A percentile compares a stretch with the other conserved stretches of the same genome.
phyloP scores from a whole-genome alignment of 2,113 vertebrate genomes.

The Electrona antarctica region DNA sequence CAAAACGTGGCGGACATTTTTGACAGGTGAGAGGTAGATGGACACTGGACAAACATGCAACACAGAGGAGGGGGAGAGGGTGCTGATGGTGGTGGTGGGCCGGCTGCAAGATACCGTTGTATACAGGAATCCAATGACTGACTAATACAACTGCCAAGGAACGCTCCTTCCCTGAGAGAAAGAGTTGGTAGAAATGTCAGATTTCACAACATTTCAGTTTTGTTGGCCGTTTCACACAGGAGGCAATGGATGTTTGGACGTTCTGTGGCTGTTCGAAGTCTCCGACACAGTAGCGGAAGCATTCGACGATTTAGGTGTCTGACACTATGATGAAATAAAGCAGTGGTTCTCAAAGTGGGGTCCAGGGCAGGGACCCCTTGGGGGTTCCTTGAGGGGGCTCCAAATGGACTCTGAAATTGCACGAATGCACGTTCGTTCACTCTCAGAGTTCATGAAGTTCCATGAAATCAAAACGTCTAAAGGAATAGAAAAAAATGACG shows the following conservation, averaged over 20 bases:
- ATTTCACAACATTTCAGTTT: not conserved
- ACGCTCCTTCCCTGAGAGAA: not conserved
- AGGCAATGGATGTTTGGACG: not conserved
- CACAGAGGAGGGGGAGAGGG: conserved; percentile 47
- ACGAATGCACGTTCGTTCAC: too few species aligned
- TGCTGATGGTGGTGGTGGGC: conserved; percentile 27
- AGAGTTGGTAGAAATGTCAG: not conserved
- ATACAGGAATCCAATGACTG: not conserved
- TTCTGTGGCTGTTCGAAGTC: not conserved
- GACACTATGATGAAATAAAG: too few species aligned
- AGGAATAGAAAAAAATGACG: too few species aligned
- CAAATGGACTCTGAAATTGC: too few species aligned
- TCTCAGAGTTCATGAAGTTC: too few species aligned
- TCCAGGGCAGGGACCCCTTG: too few species aligned
- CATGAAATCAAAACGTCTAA: too few species aligned
- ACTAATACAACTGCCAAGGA: not conserved
- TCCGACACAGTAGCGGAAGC: not conserved
- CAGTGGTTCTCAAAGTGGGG: too few species aligned
- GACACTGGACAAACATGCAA: conserved; percentile 72
- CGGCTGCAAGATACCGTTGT: too few species aligned
- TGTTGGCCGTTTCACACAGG: not conserved
- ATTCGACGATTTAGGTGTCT: not conserved
- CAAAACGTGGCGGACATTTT: conserved; percentile 61
- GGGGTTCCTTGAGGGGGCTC: too few species aligned
- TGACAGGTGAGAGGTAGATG: conserved; percentile 59